Percentiles rank a stretch among this genome's conserved stretches.
These are phyloP conservation scores for Centropristis striata DNA, from an alignment of 2,113 vertebrate species.

Conservation along the genomic window DNA sequence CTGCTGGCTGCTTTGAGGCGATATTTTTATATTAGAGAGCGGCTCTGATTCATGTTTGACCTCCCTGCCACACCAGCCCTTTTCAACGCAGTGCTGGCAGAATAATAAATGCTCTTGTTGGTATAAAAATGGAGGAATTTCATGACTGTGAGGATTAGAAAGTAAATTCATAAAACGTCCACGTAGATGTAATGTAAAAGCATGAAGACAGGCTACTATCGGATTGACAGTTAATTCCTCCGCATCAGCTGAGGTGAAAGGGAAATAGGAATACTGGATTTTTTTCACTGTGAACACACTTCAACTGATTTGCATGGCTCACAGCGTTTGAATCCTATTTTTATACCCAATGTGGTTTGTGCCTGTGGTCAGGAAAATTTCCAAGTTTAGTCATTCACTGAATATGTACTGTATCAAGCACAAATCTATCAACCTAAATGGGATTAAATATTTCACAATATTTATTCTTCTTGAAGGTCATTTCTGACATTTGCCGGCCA, in stretches of 20 bases:
- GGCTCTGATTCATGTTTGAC: conserved; percentile 75
- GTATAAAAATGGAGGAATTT: conserved; percentile 56
- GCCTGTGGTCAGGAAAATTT: conserved; percentile 33
- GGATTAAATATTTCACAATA: conserved; percentile 44
- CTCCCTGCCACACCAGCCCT: conserved; percentile 46
- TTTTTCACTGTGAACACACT: conserved; percentile 37
- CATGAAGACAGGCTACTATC: conserved; percentile 24
- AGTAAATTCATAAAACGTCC: conserved; percentile 46
- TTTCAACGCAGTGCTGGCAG: conserved; percentile 36
- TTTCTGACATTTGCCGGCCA: conserved; percentile 37
- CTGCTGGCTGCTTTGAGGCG: conserved; percentile 60
- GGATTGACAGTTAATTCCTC: conserved; percentile 43
- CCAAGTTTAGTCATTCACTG: conserved; percentile 32
- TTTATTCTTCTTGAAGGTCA: conserved; percentile 45
- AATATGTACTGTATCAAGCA: conserved; percentile 17
- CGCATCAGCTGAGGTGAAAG: conserved; percentile 43
- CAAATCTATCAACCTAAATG: conserved; percentile 27
- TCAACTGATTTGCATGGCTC: conserved; percentile 47
- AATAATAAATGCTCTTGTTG: conserved; percentile 64
- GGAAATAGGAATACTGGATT: conserved; percentile 17
- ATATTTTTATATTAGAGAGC: conserved; percentile 72
- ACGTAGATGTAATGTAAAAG: conserved; percentile 48
- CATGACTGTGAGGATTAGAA: conserved; percentile 35
- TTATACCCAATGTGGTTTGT: conserved; percentile 31
- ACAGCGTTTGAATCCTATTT: conserved; percentile 38